A percentile compares a stretch with the other conserved stretches of the same genome.
phyloP scores from a whole-genome alignment of 2,888 invertebrate genomes.

The Tetragonisca angustula region DNA sequence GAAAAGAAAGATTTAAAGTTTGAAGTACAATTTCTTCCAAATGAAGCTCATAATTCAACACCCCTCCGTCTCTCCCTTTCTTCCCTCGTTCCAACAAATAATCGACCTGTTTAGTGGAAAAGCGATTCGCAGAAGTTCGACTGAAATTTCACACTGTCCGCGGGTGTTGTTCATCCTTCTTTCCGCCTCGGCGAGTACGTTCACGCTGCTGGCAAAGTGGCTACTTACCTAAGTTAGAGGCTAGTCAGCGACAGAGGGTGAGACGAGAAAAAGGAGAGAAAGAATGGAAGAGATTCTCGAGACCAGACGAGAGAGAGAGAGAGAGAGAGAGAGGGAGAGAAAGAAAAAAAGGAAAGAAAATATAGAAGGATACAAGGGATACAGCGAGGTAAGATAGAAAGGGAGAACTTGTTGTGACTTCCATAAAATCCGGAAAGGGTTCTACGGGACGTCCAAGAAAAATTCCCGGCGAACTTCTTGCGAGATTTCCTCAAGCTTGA shows the following conservation, averaged over 20 bases:
- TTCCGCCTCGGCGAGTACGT: constrained; percentile 64
- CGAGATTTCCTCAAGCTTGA: constrained; percentile 69
- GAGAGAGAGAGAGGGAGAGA: constrained; percentile 32
- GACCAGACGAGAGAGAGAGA: constrained; percentile 18
- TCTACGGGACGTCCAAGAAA: constrained; percentile 60
- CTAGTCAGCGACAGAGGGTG: constrained; percentile 18
- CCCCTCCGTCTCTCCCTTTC: neutral
- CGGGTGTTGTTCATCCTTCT: constrained; percentile 43
- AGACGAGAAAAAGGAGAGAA: constrained; percentile 36
- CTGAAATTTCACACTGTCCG: constrained; percentile 58
- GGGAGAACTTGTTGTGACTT: constrained; percentile 78
- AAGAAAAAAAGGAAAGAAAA: constrained; percentile 9
- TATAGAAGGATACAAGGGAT: constrained; percentile 8
- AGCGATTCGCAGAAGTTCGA: constrained; percentile 54
- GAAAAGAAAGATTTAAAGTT: too few relatives aligned
- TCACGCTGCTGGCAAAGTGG: constrained; percentile 69
- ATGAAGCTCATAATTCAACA: neutral
- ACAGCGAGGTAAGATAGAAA: constrained; percentile 25
- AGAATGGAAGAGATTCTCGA: constrained; percentile 30
- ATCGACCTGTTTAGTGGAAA: constrained; percentile 18
- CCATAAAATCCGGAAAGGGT: constrained; percentile 67
- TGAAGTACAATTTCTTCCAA: neutral
- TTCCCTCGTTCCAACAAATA: neutral
- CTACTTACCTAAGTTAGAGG: constrained; percentile 69
- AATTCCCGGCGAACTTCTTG: constrained; percentile 70